These are phyloP conservation scores for Empidonax traillii DNA, from an alignment of 2,113 vertebrate species.

Conservation along the genomic window DNA sequence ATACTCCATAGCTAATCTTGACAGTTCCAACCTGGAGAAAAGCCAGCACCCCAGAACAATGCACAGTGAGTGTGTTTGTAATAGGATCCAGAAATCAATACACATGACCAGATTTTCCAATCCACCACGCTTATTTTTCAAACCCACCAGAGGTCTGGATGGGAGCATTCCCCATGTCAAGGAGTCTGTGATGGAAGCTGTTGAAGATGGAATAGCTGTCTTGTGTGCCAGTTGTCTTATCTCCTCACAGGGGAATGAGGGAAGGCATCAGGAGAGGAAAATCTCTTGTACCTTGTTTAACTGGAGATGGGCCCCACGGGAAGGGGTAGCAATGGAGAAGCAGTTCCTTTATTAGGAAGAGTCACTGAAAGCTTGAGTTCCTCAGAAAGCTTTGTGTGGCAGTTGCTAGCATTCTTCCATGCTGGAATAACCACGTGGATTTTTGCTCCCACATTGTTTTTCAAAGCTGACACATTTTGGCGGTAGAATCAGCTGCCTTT, in stretches of 20 bases:
- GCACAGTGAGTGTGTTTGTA: neutral
- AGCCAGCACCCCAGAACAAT: neutral
- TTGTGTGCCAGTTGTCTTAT: neutral
- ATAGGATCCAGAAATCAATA: conserved; percentile 42
- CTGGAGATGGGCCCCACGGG: neutral
- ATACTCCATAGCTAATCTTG: neutral
- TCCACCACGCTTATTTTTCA: neutral
- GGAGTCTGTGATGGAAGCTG: neutral
- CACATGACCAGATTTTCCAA: conserved; percentile 40
- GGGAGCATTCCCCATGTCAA: neutral
- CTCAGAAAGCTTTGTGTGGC: neutral
- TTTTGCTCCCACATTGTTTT: neutral
- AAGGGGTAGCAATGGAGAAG: neutral
- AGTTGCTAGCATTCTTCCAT: neutral
- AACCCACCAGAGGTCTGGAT: neutral
- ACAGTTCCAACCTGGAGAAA: neutral
- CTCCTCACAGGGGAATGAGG: neutral
- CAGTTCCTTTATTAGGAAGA: neutral
- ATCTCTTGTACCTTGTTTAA: neutral
- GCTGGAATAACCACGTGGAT: neutral
- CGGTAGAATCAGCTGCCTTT: neutral
- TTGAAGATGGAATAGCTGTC: neutral
- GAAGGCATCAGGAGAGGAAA: neutral
- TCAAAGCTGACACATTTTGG: neutral
- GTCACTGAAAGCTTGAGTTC: neutral